Conservation (phyloP, 2,888 invertebrate species). For the Flabesymbios commensalis region DNA sequence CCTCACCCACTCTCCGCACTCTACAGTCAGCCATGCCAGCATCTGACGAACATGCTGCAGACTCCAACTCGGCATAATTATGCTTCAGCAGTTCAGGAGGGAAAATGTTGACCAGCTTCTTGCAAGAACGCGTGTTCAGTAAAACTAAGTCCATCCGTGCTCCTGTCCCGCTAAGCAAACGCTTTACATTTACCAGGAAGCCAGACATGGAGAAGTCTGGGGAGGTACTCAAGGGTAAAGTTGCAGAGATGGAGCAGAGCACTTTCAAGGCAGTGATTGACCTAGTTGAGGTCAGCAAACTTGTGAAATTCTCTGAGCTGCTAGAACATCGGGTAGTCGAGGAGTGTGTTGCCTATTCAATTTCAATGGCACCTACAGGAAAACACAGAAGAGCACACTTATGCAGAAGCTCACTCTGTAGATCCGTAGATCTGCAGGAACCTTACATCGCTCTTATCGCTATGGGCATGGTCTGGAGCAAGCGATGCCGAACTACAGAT, state of each 20-base stretch:
- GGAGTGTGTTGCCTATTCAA: conserved; percentile 11
- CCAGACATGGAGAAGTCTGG: conserved; percentile 7
- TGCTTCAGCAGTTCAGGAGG: conserved; percentile 9
- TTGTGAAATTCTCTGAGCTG: background rate
- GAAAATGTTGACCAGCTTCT: conserved; percentile 12
- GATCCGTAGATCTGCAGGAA: no score
- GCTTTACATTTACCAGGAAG: conserved; percentile 12
- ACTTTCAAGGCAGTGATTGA: conserved; percentile 13
- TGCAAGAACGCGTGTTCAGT: conserved; percentile 6
- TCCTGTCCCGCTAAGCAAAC: conserved; percentile 14
- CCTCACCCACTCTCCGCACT: conserved; percentile 13
- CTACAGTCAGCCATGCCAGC: conserved; percentile 17
- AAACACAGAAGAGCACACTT: conserved; percentile 18
- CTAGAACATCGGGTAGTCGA: conserved; percentile 16
- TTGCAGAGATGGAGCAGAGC: conserved; percentile 10
- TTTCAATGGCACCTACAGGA: conserved; percentile 11
- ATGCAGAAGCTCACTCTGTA: no score
- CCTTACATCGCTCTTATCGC: no score
- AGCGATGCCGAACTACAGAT: no score
- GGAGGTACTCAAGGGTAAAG: conserved; percentile 11
- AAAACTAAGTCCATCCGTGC: conserved; percentile 10
- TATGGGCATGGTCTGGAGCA: no score
- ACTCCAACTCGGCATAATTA: conserved; percentile 15
- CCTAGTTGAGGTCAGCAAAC: conserved; percentile 14
- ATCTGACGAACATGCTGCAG: conserved; percentile 12